These are phyloP conservation scores for Crax fasciolata DNA, from an alignment of 2,797 vertebrate genomes.

Conservation along the genomic window DNA sequence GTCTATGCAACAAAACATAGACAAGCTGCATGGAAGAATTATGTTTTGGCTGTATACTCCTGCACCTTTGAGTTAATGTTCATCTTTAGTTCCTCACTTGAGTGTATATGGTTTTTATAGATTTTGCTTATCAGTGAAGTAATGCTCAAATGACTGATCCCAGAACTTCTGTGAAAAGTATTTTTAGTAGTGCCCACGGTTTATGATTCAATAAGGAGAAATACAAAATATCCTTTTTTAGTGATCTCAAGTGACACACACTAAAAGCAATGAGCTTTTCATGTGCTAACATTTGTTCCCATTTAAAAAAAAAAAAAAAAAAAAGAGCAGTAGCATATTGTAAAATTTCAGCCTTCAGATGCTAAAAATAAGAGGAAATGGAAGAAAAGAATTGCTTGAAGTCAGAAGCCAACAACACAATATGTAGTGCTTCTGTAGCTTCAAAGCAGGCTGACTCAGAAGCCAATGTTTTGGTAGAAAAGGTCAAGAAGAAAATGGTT, in stretches of 20 bases:
- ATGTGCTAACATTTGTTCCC: conserved; percentile 46
- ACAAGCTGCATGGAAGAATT: not conserved
- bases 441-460: conserved; percentile 66
- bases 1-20: not conserved
- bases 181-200: not conserved
- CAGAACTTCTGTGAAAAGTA: conserved; percentile 29
- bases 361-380: conserved; percentile 49
- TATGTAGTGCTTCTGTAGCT: conserved; percentile 19
- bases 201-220: conserved; percentile 55
- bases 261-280: conserved; percentile 51
- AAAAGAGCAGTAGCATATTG: conserved; percentile 31
- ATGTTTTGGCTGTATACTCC: not conserved
- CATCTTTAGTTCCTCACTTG: not conserved
- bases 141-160: conserved; percentile 4
- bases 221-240: conserved; percentile 11
- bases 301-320: not conserved
- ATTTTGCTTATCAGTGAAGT: not conserved
- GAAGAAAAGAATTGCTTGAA: conserved; percentile 32
- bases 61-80: not conserved
- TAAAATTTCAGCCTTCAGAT: conserved; percentile 51
- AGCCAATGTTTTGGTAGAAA: conserved; percentile 62
- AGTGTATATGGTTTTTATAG: not conserved
- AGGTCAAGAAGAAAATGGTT: conserved; percentile 61
- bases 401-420: conserved; percentile 47
- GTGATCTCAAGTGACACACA: conserved; percentile 24